These are phyloP conservation scores for Platysteira castanea DNA, from an alignment of 2,113 vertebrate species.

Conservation along the genomic window DNA sequence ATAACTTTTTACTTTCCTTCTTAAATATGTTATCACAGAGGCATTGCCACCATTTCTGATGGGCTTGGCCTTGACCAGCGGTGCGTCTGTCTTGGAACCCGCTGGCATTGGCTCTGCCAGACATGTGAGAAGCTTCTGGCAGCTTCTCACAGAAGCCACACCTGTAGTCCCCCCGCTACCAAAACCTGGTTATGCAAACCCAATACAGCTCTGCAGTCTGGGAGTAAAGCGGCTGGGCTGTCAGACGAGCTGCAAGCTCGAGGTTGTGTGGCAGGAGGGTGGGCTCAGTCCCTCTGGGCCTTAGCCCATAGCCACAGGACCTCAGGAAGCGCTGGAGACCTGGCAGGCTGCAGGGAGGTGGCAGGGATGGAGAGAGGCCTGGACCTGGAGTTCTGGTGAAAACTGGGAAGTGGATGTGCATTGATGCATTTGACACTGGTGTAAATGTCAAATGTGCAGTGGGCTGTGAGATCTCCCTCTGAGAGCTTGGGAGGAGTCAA, in stretches of 20 bases:
- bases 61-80: accelerated
- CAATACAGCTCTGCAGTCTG: neutral
- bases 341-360: no score
- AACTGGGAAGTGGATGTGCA: neutral
- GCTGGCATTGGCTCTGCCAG: neutral
- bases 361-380: neutral
- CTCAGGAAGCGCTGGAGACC: neutral
- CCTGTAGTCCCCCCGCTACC: accelerated
- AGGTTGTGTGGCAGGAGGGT: neutral
- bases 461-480: neutral
- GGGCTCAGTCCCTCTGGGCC: neutral
- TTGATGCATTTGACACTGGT: accelerated
- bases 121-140: neutral
- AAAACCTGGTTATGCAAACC: neutral
- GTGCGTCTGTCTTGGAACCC: neutral
- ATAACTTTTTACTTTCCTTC: neutral
- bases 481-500: neutral
- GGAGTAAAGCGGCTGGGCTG: neutral
- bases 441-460: neutral
- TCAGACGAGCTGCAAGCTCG: neutral
- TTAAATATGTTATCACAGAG: neutral
- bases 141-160: neutral
- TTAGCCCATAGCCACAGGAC: neutral
- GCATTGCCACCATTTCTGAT: neutral
- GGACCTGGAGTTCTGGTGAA: neutral